Base-by-base conservation (phyloP, 2,888 invertebrate species). In the Archips xylosteana region DNA sequence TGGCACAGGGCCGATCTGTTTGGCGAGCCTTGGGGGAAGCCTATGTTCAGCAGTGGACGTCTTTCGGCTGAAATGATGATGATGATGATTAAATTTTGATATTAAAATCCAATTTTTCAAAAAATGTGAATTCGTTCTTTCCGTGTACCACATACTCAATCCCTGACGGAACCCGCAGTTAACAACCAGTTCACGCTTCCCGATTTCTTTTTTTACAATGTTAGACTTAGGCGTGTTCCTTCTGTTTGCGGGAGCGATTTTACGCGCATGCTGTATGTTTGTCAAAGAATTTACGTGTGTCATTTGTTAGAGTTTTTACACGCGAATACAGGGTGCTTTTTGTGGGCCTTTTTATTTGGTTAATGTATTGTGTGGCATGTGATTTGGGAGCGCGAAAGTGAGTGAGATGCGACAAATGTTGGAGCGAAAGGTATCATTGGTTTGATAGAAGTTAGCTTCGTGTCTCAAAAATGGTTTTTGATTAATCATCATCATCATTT, bases 191-290 rank as follows among this genome's bases (percentile, higher is more conserved):
- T 64, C 49, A 10, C 49, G 49, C 64, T 45, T 32, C 1, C 12
- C 49, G 23, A 47, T 15, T 49, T 51, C n/a, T 57, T 73, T 73
- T 72, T 63, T 47, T 47, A 49, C 49, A 60, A 47, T 49, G 62
- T 67, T 54, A 62, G 66, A 57, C 36, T 32, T 13, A 47, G 63
- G 45, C 34, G 60, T 45, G 34, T 61, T 61, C 23, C 54, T 23
- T 51, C 8, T 71, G 71, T 71, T 72, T 49, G 64, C 72, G 45
- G 34, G 42, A 10, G 54, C 66, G 54, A n/a, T 60, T 67, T 15
- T 72, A 71, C 67, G 67, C 72, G 54, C 70, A 32, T 36, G 61
- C 36, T 54, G 70, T 69, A n/a, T 65, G 71, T 71, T 67, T 72
- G 72, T 72, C 49, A 65, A 51, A 65, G n/a, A 36, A 32, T 49